Evolutionary conservation across 2,888 invertebrate species (phyloP).

Genomic region (Phortica magna): DNA sequence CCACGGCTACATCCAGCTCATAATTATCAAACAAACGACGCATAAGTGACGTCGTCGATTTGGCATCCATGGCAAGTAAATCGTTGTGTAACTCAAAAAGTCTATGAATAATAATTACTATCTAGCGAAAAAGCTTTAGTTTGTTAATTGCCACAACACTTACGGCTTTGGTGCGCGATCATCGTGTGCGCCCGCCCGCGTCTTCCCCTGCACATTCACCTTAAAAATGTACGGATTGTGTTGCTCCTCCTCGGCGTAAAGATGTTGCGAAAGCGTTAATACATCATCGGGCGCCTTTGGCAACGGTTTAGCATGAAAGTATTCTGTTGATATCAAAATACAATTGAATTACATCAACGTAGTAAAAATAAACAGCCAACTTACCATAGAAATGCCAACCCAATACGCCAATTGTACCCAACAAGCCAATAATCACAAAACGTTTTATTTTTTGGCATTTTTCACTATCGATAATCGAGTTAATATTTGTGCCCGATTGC

Average conservation of each 20-base stretch:
- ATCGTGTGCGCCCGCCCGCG: slow-evolving; percentile 61
- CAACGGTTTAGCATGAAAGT: slow-evolving; percentile 66
- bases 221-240: slow-evolving; percentile 62
- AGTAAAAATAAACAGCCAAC: slow-evolving; percentile 16
- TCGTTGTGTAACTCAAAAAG: slow-evolving; percentile 65
- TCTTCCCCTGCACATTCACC: slow-evolving; percentile 69
- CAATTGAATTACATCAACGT: not conserved
- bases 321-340: slow-evolving; percentile 52
- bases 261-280: slow-evolving; percentile 56
- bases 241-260: slow-evolving; percentile 62
- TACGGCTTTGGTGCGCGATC: slow-evolving; percentile 67
- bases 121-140: not conserved
- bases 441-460: slow-evolving; percentile 65
- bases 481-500: slow-evolving; percentile 20
- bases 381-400: slow-evolving; percentile 73
- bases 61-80: slow-evolving; percentile 53
- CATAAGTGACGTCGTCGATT: slow-evolving; percentile 64
- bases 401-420: slow-evolving; percentile 62
- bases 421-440: slow-evolving; percentile 61
- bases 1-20: slow-evolving; percentile 58
- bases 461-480: slow-evolving; percentile 53
- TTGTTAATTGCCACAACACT: slow-evolving; percentile 43
- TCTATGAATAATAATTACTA: no score
- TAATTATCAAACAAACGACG: slow-evolving; percentile 70
- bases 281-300: slow-evolving; percentile 58